Percentiles rank a stretch among this genome's conserved stretches.
These are phyloP conservation scores for Hypercompe scribonia DNA, from an alignment of 2,888 invertebrate species.

Conservation along the genomic window DNA sequence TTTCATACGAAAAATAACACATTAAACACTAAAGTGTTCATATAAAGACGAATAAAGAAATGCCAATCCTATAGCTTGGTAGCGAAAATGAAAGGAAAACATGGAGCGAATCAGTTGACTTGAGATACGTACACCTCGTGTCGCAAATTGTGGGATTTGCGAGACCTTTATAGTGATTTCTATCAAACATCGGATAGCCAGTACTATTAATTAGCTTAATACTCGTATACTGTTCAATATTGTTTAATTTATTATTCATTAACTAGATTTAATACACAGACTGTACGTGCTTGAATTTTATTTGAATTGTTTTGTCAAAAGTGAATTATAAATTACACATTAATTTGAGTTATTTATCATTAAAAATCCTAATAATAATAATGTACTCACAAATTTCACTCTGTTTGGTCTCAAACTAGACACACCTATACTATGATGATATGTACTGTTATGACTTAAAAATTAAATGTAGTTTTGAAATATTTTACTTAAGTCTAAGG, in stretches of 20 bases:
- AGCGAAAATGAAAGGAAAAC: conserved; percentile 19
- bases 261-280: background rate
- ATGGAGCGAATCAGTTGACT: conserved; percentile 3
- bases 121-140: background rate
- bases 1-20: background rate
- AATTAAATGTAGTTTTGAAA: background rate
- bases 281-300: background rate
- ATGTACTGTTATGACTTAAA: background rate
- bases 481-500: background rate
- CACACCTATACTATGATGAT: no score
- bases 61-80: conserved; percentile 19
- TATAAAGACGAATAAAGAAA: background rate
- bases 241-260: background rate
- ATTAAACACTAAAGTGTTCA: background rate
- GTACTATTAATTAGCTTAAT: conserved; percentile 14
- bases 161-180: conserved; percentile 13
- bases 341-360: no score
- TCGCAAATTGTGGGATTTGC: conserved; percentile 10
- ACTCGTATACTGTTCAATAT: conserved; percentile 39
- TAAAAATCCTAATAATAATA: no score
- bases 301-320: background rate
- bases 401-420: no score
- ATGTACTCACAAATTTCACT: no score
- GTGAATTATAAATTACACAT: background rate
- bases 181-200: conserved; percentile 20